Base-by-base conservation (phyloP, 2,888 invertebrate genomes). In the Lampropteryx suffumata region DNA sequence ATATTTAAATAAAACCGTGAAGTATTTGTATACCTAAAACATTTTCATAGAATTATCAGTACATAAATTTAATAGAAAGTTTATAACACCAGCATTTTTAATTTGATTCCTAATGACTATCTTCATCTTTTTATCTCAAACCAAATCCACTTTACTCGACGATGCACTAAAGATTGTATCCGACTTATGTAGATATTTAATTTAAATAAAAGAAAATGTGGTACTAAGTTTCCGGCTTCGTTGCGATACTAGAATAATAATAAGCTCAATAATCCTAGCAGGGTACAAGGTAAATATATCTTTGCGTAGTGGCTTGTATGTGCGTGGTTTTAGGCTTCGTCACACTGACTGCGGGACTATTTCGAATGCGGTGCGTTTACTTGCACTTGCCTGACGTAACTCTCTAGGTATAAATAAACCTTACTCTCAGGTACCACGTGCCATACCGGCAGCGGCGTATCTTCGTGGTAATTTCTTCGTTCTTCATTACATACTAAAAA, bases 271-370 rank as follows among this genome's bases (percentile, higher is more conserved):
- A 79, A 81, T 78, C 62, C 71, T 55, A 55, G 63, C 68, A 61
- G 64, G 69, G 73, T 76, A 84, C 80, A 82, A 84, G 83, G 82
- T 84, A 85, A 85, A 87, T 76, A 84, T 33, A 29, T 77, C 75
- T 75, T 73, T 66, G 70, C 67, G 55, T 56, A 51, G 9, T 34
- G 4, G 17, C 4, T 3, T 17, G 21, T 21, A 43, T 52, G 39
- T 40, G 44, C 32, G 27, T 17, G 30, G 35, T 29, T 41, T 47
- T 27, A 42, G 33, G 33, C 33, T 10, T 11, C 12, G 33, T 14
- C 33, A 42, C 41, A 42, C 33, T 3, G 10, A 7, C 6, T 24
- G 24, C 24, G 24, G 7, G 24, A 2, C 24, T 1, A 7, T 42
- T 12, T 7, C 27, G 5, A 12, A 0, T 9, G 6, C 12, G 36